phyloP scores from a whole-genome alignment of 2,113 vertebrate species.

The Salminus brasiliensis region DNA sequence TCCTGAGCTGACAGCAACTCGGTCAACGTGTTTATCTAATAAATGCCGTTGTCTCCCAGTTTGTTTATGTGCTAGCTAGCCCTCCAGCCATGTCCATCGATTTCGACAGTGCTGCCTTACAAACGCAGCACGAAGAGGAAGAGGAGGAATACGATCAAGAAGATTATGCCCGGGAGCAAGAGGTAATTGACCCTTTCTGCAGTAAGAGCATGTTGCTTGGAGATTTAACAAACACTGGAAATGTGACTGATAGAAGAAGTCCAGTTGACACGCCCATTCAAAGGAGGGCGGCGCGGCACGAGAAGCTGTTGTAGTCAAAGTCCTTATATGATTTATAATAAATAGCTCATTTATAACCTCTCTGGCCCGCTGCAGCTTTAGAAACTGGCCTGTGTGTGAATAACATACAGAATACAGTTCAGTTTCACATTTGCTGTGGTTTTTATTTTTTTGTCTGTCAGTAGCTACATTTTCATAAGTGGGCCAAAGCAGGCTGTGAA shows the following conservation, averaged over 20 bases:
- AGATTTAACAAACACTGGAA: background rate
- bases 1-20: background rate
- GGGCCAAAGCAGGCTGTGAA: no score
- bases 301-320: no score
- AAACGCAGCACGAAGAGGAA: conserved; percentile 78
- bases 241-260: background rate
- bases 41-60: background rate
- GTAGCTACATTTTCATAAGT: no score
- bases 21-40: background rate
- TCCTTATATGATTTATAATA: no score
- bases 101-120: conserved; percentile 78
- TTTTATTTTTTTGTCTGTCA: no score
- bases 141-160: conserved; percentile 77
- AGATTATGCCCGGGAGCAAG: conserved; percentile 78
- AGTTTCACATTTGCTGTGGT: no score
- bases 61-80: background rate
- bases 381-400: background rate
- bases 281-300: background rate
- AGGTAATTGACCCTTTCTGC: conserved; percentile 61
- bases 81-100: conserved; percentile 76
- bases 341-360: no score
- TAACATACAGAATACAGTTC: no score
- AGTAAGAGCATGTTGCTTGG: background rate
- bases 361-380: background rate
- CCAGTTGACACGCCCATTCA: conserved; percentile 24